Evolutionary conservation across 2,888 invertebrate species (phyloP).

Genomic region (Arctia plantaginis): DNA sequence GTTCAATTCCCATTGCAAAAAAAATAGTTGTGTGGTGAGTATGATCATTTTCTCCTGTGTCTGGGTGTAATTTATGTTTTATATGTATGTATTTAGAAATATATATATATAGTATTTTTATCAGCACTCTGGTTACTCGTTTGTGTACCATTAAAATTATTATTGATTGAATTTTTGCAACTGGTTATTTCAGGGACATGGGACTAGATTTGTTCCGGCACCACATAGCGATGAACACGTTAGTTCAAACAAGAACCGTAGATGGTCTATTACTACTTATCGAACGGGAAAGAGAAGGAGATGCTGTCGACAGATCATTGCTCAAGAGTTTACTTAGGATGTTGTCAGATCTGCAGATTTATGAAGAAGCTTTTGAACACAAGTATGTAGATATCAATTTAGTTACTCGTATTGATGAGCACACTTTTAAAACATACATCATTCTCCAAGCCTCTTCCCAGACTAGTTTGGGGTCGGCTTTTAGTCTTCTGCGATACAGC

Average conservation of each 20-base stretch:
- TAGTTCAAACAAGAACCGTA: constrained; percentile 97
- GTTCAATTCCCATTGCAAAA: no score
- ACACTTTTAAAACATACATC: not conserved
- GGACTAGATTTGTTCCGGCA: constrained; percentile 97
- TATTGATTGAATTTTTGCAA: not conserved
- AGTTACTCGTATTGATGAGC: not conserved
- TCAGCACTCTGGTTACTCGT: not conserved
- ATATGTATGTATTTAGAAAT: no score
- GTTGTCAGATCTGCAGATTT: constrained; percentile 98
- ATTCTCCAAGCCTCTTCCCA: no score
- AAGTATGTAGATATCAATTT: constrained; percentile 81
- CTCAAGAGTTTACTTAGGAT: constrained; percentile 97
- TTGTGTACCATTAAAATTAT: not conserved
- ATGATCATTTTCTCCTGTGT: no score
- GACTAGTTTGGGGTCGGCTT: no score
- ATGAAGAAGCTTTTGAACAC: constrained; percentile 95
- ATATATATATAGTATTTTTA: not conserved
- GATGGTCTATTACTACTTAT: constrained; percentile 97
- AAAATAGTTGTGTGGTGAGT: no score
- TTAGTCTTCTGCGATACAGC: no score
- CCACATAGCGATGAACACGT: constrained; percentile 95
- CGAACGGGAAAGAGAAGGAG: constrained; percentile 97
- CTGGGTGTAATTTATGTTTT: no score
- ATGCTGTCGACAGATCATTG: constrained; percentile 96
- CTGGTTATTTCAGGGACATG: constrained; percentile 92